These are phyloP conservation scores for Toxotes jaculatrix DNA, from an alignment of 2,113 vertebrate genomes.

Conservation along the genomic window DNA sequence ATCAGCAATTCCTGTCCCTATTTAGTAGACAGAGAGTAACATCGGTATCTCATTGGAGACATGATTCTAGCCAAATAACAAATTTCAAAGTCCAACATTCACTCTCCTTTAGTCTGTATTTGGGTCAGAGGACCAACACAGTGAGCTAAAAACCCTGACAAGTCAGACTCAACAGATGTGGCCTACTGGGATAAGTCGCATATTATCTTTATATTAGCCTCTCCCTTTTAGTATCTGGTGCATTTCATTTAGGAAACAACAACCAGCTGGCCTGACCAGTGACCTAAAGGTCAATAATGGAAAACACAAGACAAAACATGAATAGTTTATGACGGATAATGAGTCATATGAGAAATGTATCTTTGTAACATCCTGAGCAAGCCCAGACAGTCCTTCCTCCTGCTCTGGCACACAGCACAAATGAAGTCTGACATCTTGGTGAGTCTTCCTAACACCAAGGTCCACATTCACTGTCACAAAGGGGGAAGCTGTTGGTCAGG, in stretches of 20 bases:
- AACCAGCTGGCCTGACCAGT: background rate
- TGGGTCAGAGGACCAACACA: background rate
- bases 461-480: background rate
- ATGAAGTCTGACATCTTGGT: background rate
- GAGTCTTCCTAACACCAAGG: background rate
- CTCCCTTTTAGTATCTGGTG: background rate
- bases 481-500: background rate
- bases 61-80: background rate
- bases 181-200: constrained; percentile 3
- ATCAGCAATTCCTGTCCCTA: background rate
- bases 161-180: constrained; percentile 1
- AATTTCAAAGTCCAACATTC: background rate
- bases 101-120: background rate
- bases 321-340: constrained; percentile 4
- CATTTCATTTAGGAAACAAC: constrained; percentile 3
- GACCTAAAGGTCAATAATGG: background rate
- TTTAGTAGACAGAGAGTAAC: background rate
- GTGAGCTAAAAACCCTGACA: background rate
- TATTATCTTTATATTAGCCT: background rate
- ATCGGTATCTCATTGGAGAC: background rate
- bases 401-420: background rate
- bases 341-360: constrained; percentile 20
- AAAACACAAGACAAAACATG: constrained; percentile 7
- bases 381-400: background rate
- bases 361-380: background rate